phyloP scores from a whole-genome alignment of 2,888 invertebrate genomes.

The Rhogogaster chlorosoma region DNA sequence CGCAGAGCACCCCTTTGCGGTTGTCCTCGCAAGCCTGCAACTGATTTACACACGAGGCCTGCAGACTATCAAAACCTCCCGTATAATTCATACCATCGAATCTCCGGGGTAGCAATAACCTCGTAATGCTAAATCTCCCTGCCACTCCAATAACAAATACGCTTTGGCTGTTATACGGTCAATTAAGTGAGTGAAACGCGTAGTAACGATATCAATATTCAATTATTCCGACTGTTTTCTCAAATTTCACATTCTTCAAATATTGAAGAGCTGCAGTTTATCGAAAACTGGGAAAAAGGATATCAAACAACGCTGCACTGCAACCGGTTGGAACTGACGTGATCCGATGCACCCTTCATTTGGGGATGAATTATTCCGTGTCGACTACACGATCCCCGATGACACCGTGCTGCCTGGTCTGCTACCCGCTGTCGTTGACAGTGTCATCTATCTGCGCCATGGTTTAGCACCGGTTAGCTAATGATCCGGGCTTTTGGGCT shows the following conservation, averaged over 20 bases:
- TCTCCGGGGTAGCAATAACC: slow-evolving; percentile 13
- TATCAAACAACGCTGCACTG: not conserved
- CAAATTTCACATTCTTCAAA: not conserved
- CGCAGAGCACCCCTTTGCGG: slow-evolving; percentile 53
- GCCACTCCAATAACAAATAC: slow-evolving; percentile 14
- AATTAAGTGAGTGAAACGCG: not conserved
- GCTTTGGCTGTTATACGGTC: not conserved
- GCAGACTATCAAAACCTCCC: slow-evolving; percentile 47
- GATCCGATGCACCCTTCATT: slow-evolving; percentile 49
- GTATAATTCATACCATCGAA: slow-evolving; percentile 40
- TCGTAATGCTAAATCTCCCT: slow-evolving; percentile 26
- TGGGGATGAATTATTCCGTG: slow-evolving; percentile 75
- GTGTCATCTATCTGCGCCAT: slow-evolving; percentile 69
- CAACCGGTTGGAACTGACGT: slow-evolving; percentile 39
- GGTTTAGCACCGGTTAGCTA: slow-evolving; percentile 44
- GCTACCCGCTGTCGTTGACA: slow-evolving; percentile 67
- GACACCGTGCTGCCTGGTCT: slow-evolving; percentile 64
- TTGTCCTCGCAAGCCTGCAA: slow-evolving; percentile 68
- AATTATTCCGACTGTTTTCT: too few species aligned
- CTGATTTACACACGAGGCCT: slow-evolving; percentile 70
- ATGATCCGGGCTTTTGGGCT: slow-evolving; percentile 23
- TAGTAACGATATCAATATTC: not conserved
- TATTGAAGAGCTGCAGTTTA: not conserved
- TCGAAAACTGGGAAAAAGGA: not conserved
- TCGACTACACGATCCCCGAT: slow-evolving; percentile 69